These are phyloP conservation scores for Callyntrura guangdongensis DNA, from an alignment of 2,888 invertebrate genomes.

Conservation along the genomic window DNA sequence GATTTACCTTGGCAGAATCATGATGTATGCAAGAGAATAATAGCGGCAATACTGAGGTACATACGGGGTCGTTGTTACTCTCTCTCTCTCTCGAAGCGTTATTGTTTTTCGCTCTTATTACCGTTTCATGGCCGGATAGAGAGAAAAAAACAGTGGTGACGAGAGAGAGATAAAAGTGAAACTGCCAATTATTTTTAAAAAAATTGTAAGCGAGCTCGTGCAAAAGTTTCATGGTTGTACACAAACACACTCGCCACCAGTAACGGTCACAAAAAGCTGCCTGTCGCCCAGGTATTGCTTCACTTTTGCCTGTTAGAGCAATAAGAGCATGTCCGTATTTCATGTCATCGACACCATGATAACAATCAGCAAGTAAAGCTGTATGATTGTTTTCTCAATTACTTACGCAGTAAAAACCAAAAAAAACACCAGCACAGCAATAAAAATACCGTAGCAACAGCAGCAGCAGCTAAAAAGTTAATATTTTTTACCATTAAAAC, in stretches of 20 bases:
- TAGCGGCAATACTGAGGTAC: neutral
- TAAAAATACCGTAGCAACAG: neutral
- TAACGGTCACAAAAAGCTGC: too few species aligned
- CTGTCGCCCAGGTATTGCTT: neutral
- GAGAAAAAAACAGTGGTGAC: neutral
- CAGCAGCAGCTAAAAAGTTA: neutral
- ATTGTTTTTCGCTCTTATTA: neutral
- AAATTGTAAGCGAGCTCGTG: neutral
- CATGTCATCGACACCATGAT: neutral
- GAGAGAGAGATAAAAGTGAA: constrained; percentile 18
- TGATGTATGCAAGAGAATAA: constrained; percentile 33
- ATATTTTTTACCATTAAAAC: too few species aligned
- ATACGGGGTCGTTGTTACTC: neutral
- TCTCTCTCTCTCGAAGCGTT: neutral
- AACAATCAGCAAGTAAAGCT: neutral
- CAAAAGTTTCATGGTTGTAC: constrained; percentile 1
- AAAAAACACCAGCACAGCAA: neutral
- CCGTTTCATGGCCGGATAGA: neutral
- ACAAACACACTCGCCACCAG: neutral
- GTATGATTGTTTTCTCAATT: constrained; percentile 14
- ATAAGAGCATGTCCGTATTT: neutral
- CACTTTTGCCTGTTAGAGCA: neutral
- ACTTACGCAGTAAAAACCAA: neutral
- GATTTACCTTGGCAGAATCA: constrained; percentile 38
- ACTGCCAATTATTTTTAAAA: constrained; percentile 43